Evolutionary conservation across 1,140 invertebrate genomes (phyloP).

Genomic region (Matsumurasca onukii): DNA sequence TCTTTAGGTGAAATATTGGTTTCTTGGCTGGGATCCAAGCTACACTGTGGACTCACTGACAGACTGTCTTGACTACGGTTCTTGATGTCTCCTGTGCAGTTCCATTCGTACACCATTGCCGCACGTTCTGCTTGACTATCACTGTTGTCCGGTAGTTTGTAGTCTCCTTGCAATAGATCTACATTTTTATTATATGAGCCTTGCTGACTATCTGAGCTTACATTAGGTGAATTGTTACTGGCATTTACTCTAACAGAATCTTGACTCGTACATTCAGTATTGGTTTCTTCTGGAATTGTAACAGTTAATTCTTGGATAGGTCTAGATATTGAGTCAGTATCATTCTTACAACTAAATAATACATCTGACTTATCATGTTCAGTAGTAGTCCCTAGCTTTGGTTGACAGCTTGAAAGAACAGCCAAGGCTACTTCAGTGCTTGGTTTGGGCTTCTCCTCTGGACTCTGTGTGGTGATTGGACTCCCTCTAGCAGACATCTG

Average conservation of each 20-base stretch:
- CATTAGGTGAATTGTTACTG: constrained; percentile 30
- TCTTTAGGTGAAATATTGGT: neutral
- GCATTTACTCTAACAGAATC: constrained; percentile 37
- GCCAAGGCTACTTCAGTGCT: neutral
- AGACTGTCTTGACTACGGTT: constrained; percentile 5
- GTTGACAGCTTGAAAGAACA: neutral
- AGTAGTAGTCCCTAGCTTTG: neutral
- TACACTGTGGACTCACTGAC: neutral
- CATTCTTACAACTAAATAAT: too few species aligned
- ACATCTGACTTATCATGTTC: too few species aligned
- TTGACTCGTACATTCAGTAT: constrained; percentile 33
- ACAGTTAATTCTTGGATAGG: constrained; percentile 24
- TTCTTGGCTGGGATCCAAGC: neutral
- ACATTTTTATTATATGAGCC: constrained; percentile 23
- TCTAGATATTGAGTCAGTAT: constrained; percentile 5
- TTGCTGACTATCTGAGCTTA: constrained; percentile 36
- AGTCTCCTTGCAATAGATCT: constrained; percentile 15
- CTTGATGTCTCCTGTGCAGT: neutral
- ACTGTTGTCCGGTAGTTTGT: constrained; percentile 28
- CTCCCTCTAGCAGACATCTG: constrained; percentile 39
- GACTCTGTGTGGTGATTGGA: constrained; percentile 36
- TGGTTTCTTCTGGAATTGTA: constrained; percentile 38
- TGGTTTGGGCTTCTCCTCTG: constrained; percentile 18
- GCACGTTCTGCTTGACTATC: constrained; percentile 4
- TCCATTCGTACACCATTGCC: constrained; percentile 4